Evolutionary conservation across 2,113 vertebrate species (phyloP).

Genomic region (Agapornis roseicollis): DNA sequence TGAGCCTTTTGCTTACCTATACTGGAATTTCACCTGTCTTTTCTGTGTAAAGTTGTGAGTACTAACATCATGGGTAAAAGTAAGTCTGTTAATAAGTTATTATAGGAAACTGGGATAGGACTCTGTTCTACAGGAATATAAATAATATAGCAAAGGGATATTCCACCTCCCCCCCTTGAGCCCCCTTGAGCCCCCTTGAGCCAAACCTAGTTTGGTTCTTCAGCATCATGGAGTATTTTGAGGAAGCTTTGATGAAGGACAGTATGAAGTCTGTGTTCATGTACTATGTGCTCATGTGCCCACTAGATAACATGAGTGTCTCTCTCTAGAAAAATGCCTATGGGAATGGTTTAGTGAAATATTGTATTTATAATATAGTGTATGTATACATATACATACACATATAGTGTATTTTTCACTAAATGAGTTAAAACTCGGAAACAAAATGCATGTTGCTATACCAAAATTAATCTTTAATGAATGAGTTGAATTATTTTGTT

Average conservation of each 20-base stretch:
- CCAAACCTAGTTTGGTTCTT: background rate
- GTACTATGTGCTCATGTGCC: background rate
- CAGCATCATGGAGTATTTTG: background rate
- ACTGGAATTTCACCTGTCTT: background rate
- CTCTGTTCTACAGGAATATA: background rate
- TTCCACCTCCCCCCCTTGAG: rapidly evolving
- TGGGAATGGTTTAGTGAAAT: background rate
- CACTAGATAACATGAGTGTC: background rate
- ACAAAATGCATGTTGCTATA: background rate
- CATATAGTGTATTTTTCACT: background rate
- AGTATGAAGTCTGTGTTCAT: background rate
- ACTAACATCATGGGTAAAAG: background rate
- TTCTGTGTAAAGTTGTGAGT: background rate
- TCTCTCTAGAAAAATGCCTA: background rate
- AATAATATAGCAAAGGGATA: background rate
- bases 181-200: too few species aligned
- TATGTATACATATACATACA: too few species aligned
- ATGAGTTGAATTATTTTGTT: background rate
- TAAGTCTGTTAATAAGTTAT: background rate
- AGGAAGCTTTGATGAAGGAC: background rate
- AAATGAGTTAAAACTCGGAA: background rate
- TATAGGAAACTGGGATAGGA: background rate
- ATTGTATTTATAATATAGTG: too few species aligned
- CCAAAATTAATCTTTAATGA: background rate
- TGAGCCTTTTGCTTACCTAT: background rate